These are phyloP conservation scores for Eupithecia pulchellata DNA, from an alignment of 2,888 invertebrate species.

Conservation along the genomic window DNA sequence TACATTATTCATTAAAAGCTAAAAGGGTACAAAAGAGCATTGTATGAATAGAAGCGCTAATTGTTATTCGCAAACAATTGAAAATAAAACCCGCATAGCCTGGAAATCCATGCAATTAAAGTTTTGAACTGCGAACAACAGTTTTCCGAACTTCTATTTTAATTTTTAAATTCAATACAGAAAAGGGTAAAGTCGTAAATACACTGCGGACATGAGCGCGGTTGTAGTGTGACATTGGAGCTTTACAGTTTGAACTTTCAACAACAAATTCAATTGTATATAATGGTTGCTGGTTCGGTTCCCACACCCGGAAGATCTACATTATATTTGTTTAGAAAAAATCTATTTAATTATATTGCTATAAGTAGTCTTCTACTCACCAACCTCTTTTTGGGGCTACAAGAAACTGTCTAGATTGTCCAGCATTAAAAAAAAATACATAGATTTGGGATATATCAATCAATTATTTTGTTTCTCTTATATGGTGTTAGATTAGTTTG, in stretches of 20 bases:
- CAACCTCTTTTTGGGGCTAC: too few species aligned
- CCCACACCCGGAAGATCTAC: too few species aligned
- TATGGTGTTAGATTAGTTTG: too few species aligned
- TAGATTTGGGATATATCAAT: too few species aligned
- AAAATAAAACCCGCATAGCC: conserved; percentile 17
- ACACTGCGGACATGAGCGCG: not conserved
- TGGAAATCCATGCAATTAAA: conserved; percentile 23
- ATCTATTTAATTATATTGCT: too few species aligned
- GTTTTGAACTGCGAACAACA: conserved; percentile 22
- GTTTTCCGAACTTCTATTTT: conserved; percentile 23
- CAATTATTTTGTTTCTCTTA: too few species aligned
- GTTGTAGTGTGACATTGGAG: not conserved
- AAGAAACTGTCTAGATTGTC: too few species aligned
- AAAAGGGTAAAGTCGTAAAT: conserved; percentile 41
- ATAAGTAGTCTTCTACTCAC: too few species aligned
- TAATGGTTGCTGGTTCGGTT: too few species aligned
- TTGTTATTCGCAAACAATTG: conserved; percentile 24
- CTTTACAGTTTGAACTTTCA: not conserved
- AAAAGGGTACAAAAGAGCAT: conserved; percentile 14
- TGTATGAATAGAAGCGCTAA: conserved; percentile 22
- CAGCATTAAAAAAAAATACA: too few species aligned
- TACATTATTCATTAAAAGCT: conserved; percentile 17
- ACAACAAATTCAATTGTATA: not conserved
- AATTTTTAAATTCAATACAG: conserved; percentile 54
- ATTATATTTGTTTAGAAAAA: too few species aligned